Percentiles rank a stretch among this genome's conserved stretches.
Evolutionary conservation across 2,113 vertebrate species (phyloP).

Genomic region (Oreochromis spilurus): DNA sequence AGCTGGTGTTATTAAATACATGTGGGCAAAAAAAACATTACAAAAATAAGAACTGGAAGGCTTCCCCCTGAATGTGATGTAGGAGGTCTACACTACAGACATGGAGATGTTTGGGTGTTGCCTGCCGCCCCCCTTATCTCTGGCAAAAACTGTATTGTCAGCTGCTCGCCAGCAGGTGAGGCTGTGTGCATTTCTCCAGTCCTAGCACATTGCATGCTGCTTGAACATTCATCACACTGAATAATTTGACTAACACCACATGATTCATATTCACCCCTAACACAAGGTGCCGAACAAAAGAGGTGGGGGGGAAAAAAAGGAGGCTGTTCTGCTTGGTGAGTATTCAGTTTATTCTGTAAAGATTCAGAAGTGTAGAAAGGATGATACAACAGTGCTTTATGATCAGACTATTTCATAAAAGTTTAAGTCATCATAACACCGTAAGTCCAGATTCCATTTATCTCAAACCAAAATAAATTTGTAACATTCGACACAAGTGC

Average conservation of each 20-base stretch:
- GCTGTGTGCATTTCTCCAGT: background rate
- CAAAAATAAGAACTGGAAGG: background rate
- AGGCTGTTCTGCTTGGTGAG: constrained; percentile 57
- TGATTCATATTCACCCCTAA: background rate
- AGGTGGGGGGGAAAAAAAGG: background rate
- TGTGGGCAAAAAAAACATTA: background rate
- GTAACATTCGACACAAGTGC: constrained; percentile 77
- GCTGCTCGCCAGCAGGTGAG: constrained; percentile 44
- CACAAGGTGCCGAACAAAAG: background rate
- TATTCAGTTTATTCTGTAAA: constrained; percentile 79
- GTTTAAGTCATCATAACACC: constrained; percentile 74
- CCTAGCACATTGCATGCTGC: background rate
- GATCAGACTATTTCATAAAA: constrained; percentile 76
- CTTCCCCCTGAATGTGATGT: background rate
- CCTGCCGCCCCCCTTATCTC: background rate
- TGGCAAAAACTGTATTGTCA: background rate
- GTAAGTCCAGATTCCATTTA: constrained; percentile 74
- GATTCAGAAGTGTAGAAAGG: constrained; percentile 78
- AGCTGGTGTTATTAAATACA: background rate
- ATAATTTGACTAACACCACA: background rate
- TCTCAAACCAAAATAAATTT: constrained; percentile 72
- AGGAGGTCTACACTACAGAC: background rate
- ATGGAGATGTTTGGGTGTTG: background rate
- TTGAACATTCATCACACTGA: background rate
- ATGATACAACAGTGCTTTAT: constrained; percentile 76